A percentile compares a stretch with the other conserved stretches of the same genome.
Evolutionary conservation across 2,113 vertebrate genomes (phyloP).

Genomic region (Chaetorhynchus papuensis): DNA sequence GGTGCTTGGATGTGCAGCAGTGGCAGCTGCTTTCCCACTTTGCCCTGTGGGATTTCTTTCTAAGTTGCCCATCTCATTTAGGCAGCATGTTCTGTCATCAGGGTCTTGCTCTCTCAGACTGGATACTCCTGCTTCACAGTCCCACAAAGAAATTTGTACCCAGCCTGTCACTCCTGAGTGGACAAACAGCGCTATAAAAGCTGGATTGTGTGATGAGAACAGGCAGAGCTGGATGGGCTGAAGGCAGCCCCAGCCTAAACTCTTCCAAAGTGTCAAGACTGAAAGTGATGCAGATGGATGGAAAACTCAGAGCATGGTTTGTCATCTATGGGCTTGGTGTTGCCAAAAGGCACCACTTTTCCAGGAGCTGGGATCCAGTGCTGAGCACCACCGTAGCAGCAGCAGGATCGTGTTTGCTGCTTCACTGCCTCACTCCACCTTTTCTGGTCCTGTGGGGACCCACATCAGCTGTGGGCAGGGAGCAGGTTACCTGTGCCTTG

Average conservation of each 20-base stretch:
- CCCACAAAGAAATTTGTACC: not conserved
- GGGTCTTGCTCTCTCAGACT: not conserved
- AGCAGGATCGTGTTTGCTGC: not conserved
- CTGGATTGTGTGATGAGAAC: not conserved
- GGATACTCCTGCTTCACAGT: not conserved
- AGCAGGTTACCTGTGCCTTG: rapidly evolving
- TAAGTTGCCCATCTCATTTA: not conserved
- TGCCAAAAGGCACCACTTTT: not conserved
- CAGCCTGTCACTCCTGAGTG: not conserved
- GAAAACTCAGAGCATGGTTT: not conserved
- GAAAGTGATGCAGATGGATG: not conserved
- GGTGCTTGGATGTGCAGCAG: not conserved
- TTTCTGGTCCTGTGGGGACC: not conserved
- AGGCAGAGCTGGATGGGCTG: not conserved
- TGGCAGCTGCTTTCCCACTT: not conserved
- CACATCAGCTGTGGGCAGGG: not conserved
- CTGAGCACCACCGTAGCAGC: not conserved
- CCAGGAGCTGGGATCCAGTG: not conserved
- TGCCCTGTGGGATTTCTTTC: not conserved
- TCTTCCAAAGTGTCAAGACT: not conserved
- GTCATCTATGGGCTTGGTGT: not conserved
- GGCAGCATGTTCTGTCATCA: not conserved
- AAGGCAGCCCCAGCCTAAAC: not conserved
- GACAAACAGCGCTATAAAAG: not conserved
- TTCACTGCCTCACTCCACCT: not conserved